These are phyloP conservation scores for Volucella zonaria DNA, from an alignment of 2,888 invertebrate genomes.

Conservation along the genomic window DNA sequence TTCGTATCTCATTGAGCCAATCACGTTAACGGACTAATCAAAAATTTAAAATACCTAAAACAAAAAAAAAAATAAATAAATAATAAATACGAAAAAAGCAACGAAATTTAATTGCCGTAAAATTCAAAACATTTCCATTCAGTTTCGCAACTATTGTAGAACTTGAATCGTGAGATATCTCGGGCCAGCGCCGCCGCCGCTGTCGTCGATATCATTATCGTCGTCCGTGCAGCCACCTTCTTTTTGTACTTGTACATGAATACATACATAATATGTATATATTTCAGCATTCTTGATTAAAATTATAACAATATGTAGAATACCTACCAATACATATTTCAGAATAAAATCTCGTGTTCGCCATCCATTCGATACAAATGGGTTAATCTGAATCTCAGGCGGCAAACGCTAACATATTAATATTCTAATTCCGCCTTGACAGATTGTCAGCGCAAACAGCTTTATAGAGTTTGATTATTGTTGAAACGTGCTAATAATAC, in stretches of 20 bases:
- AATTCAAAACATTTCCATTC: conserved; percentile 20
- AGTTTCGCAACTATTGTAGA: conserved; percentile 27
- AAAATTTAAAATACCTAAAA: neutral
- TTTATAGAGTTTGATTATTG: neutral
- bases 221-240: no score
- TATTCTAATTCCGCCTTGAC: conserved; percentile 31
- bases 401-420: conserved; percentile 19
- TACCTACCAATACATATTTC: neutral
- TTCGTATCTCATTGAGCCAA: conserved; percentile 1
- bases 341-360: conserved; percentile 44
- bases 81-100: no score
- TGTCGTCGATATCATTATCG: no score
- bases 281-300: neutral
- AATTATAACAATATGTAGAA: conserved; percentile 11
- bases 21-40: conserved; percentile 29
- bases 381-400: conserved; percentile 18
- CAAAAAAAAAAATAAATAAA: no score
- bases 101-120: conserved; percentile 8
- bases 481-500: conserved; percentile 42
- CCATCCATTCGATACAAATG: conserved; percentile 7
- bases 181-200: conserved; percentile 30
- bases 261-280: no score
- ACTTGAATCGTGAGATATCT: conserved; percentile 43
- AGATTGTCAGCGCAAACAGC: conserved; percentile 20
- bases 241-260: no score